Evolutionary conservation across 2,888 invertebrate species (phyloP), one percentile per base, ranked within the genome.

Genomic region (Xestobium rufovillosum): DNA sequence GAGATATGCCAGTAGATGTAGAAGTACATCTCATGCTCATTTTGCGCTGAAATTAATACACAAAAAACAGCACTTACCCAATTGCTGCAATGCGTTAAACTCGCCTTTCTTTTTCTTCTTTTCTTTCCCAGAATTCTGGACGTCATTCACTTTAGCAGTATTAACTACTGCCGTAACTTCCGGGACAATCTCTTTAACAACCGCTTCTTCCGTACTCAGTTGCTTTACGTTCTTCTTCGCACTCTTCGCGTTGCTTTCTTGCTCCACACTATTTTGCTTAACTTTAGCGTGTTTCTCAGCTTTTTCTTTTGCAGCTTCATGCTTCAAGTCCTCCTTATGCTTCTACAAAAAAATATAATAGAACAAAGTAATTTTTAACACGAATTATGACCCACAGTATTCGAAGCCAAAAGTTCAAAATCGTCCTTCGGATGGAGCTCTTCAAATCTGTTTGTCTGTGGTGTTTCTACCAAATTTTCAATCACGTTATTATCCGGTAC

Each of bases 371-470:
- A 29, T 11, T 11, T 32, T 9, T 14, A 4, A 39, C 11, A n/a
- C n/a, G 6, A 19, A n/a, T 19, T 8, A 34, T 38, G 50, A 69
- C 71, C 69, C 63, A 71, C 71, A 55, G 66, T 69, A 39, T 47
- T 65, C 48, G 65, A 63, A 49, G 65, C 64, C 46, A 69, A 64
- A 44, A 78, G 61, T 59, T 75, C 75, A 43, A 76, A 62, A 31
- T 85, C 85, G 69, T 89, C 89, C 71, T 87, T 88, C 34, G 89
- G 88, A 50, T 78, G 80, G 63, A 76, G 79, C 57, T 77, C 71
- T 58, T 84, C 83, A 67, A 87, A 86, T 66, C 81, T 78, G 73
- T 87, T 88, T 31, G 68, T 58, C 32, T 69, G 50, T 40, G 72
- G 63, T 45, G 70, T 68, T 28, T 60, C 60, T 39, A 61, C 56